Evolutionary conservation across 1,140 invertebrate genomes (phyloP), one percentile per base, ranked within the genome.

Genomic region (Druon quercuslanigerum): DNA sequence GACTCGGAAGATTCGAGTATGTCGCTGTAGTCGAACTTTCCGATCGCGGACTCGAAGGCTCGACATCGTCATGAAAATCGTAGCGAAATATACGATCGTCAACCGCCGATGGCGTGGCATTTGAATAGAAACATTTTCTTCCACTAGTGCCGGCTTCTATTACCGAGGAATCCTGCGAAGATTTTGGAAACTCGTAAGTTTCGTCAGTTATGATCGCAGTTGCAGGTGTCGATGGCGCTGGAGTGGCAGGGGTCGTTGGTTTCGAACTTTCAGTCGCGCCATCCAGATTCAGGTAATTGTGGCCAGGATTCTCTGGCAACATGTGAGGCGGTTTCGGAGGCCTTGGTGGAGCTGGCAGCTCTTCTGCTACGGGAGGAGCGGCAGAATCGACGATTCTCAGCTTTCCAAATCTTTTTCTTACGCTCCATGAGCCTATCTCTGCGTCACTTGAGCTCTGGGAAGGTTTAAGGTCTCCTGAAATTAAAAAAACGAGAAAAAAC

Each of bases 261-360:
- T 87, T 90, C 6, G 88, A 89, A 66, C 88, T 90, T 54, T 92
- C 90, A 0, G 86, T 90, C 14, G 87, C 87, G 73, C 89, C 87
- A 52, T 91, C 90, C 7, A 93, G 86, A 85, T 93, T 93, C 81
- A 93, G 87, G 88, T 94, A 93, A 86, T 91, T 93, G 77, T 92
- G 90, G 33, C 92, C 91, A 33, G 89, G 87, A 83, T 87, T 90
- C 77, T 84, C 92, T 50, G 86, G 79, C 71, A 90, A 83, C 87
- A 91, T 89, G 75, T 94, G 93, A n/a, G 93, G 90, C 8, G 95
- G 95, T 90, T 96, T 96, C 1, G 95, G 95, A n/a, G 95, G 95
- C 78, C 95, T 91, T 4, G 95, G 95, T 11, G 95, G 95, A 14
- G 94, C 93, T 20, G 88, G 84, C 56, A 89, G 83, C 73, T 87